Base-by-base conservation (phyloP, 2,113 vertebrate species). In the Sander vitreus region DNA sequence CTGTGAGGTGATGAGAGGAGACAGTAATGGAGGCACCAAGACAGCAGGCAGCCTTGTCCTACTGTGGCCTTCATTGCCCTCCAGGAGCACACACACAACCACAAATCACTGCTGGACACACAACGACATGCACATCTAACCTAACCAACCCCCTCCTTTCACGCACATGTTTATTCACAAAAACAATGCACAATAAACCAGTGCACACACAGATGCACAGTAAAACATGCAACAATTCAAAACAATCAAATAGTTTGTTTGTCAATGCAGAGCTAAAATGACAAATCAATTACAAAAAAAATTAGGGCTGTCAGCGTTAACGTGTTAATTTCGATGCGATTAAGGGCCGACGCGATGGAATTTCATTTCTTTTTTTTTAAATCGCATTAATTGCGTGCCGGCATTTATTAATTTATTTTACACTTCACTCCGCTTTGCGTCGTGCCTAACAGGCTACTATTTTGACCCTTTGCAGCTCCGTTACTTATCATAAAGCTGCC, bases 1-100 rank as follows among this genome's bases (percentile, higher is more conserved):
- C 0, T 67, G 21, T 48, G 9, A 69, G 11, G 8, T 57, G 50
- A 82, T 85, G 36, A 65, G 63, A 81, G 0, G 1, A 76, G 76
- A 76, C 60, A 1, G 65, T 78, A 70, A 81, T 33, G 23, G 70
- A 67, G 30, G 60, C 63, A 67, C 53, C 1, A 1, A 33, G 27
- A 54, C 80, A 50, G 19, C 50, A 78, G 23, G 53, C 45, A n/a
- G 63, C 69, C 60, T 13, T 11, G 62, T 60, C 62, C 71, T 43
- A 47, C 30, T 19, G 27, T 6, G 27, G 62, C 58, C 76, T 79
- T 76, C 72, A 79, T 48, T 72, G 50, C 48, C 59, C 64, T 81
- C 1, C 39, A 59, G 53, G 30, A 67, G 57, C n/a, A 45, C 39
- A 78, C 19, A 81, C 75, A 55, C 14, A 30, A 39, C 18, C 25